Conservation (phyloP, 2,888 invertebrate species). For the Octodonta nipae region DNA sequence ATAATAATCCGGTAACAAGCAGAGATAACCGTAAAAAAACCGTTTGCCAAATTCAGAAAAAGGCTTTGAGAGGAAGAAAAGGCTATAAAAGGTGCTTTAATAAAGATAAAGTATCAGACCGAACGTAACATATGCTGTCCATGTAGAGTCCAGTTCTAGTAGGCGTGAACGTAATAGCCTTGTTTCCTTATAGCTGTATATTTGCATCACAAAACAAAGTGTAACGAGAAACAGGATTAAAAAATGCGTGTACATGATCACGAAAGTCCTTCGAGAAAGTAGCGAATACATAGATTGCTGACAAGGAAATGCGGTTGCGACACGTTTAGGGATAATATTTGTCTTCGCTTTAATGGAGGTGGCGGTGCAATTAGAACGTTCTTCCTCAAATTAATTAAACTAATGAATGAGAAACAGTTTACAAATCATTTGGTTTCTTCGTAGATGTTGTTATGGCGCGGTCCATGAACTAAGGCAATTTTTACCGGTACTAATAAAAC, state of each 20-base stretch:
- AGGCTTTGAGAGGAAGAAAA: neutral
- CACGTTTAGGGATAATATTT: too few relatives aligned
- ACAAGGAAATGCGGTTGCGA: too few relatives aligned
- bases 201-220: slow-evolving; percentile 28
- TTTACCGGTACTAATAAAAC: too few relatives aligned
- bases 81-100: neutral
- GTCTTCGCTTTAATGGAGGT: too few relatives aligned
- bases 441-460: too few relatives aligned
- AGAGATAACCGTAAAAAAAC: neutral
- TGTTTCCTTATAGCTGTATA: slow-evolving; percentile 25
- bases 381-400: too few relatives aligned
- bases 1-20: neutral
- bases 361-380: too few relatives aligned
- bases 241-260: slow-evolving; percentile 2
- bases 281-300: slow-evolving; percentile 1
- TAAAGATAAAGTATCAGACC: slow-evolving; percentile 2
- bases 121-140: slow-evolving; percentile 9
- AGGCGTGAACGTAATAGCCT: slow-evolving; percentile 26
- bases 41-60: slow-evolving; percentile 1
- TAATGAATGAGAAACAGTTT: too few relatives aligned
- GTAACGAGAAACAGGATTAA: too few relatives aligned
- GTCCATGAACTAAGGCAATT: too few relatives aligned
- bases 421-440: too few relatives aligned
- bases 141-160: slow-evolving; percentile 23
- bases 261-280: slow-evolving; percentile 2